Base-by-base conservation (phyloP, 2,888 invertebrate genomes). In the Ormyrus rosae region DNA sequence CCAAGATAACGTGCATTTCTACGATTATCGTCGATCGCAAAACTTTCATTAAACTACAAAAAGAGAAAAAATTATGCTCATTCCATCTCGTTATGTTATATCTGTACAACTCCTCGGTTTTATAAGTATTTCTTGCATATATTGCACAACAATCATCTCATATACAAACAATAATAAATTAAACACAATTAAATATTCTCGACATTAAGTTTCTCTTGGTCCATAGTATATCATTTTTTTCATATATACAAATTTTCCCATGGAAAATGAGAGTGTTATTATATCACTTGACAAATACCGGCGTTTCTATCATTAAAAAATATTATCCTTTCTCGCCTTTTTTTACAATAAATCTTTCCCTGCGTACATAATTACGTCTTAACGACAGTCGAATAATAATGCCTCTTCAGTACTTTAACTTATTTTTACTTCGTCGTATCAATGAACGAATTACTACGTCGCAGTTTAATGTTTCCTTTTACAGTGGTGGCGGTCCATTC, bases 401-500 rank as follows among this genome's bases (percentile, higher is more conserved):
- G 64, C 55, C 74, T 46, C 46, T 50, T 58, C 51, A 34, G 34
- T 11, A 7, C 48, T 53, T 48, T 68, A 7, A 46, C 45, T 2
- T 0, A 10, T 51, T 61, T 48, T 65, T 58, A 13, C 45, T 48
- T 76, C 5, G 61, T 19, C 65, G 13, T 45, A 64, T 55, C 1
- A 34, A 34, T 9, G 45, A 61, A 63, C 13, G 55, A 48, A 48
- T 51, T 58, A n/a, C 71, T 61, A 45, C 50, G 48, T 53, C 50
- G 45, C n/a, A 11, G 34, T 65, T 13, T n/a, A 46, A 1, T 48
- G 19, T 53, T 60, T 46, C n/a, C 4, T 10, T 61, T 71, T 95
- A 98, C 81, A 96, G 94, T 73, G 99, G 98, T 80, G 98, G 99
- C 69, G 98, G 97, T 83, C 98, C 98, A 90, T 98, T 95, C 45